Evolutionary conservation across 2,113 vertebrate genomes (phyloP).

Genomic region (Eulemur macaco): DNA sequence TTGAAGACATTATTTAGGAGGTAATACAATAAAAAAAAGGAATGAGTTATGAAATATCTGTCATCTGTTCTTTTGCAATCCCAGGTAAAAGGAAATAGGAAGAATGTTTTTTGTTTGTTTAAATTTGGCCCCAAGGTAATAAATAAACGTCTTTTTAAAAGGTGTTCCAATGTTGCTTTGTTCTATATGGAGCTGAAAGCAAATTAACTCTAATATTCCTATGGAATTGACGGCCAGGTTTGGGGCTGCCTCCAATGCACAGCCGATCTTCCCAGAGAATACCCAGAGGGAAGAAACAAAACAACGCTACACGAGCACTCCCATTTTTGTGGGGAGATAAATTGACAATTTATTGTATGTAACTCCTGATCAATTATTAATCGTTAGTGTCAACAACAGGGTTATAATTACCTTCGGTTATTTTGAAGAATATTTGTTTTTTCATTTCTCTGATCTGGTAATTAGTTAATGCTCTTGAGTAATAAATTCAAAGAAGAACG

Average conservation of each 20-base stretch:
- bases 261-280: neutral
- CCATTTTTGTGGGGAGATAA: slow-evolving; percentile 79
- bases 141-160: neutral
- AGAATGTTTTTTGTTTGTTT: neutral
- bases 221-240: neutral
- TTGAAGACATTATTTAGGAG: neutral
- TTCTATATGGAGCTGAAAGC: neutral
- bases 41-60: neutral
- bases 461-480: slow-evolving; percentile 84
- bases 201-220: neutral
- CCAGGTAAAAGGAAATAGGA: slow-evolving; percentile 25
- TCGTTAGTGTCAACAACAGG: slow-evolving; percentile 86
- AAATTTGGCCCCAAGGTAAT: neutral
- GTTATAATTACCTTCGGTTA: slow-evolving; percentile 87
- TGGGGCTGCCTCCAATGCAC: neutral
- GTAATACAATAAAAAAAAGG: neutral
- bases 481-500: slow-evolving; percentile 79
- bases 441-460: slow-evolving; percentile 81
- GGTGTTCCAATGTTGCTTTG: neutral
- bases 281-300: neutral
- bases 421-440: slow-evolving; percentile 87
- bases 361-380: slow-evolving; percentile 89
- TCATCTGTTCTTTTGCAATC: neutral
- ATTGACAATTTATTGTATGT: slow-evolving; percentile 86
- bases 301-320: neutral